phyloP scores from a whole-genome alignment of 2,113 vertebrate genomes.

The Hippoglossus stenolepis region DNA sequence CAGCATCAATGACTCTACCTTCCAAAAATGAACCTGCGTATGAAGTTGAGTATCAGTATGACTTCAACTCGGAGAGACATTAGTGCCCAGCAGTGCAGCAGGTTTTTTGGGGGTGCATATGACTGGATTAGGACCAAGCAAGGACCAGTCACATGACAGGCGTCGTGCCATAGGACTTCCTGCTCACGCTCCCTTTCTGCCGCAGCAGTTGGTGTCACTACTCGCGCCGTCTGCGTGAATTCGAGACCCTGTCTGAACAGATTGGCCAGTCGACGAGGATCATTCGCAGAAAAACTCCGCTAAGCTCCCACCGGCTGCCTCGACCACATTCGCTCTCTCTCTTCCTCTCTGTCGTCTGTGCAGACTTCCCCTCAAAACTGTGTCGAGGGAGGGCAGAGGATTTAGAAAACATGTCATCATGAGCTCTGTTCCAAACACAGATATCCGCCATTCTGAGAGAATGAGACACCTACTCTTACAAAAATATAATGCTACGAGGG shows the following conservation, averaged over 20 bases:
- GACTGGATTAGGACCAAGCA: conserved; percentile 68
- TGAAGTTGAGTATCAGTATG: too few relatives aligned
- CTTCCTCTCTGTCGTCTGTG: conserved; percentile 38
- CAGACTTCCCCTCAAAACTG: conserved; percentile 57
- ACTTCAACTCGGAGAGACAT: too few relatives aligned
- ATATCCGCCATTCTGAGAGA: conserved; percentile 27
- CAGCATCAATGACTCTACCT: too few relatives aligned
- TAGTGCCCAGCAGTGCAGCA: not conserved
- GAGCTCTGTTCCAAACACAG: conserved; percentile 47
- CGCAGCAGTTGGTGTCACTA: conserved; percentile 80
- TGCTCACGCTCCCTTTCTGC: conserved; percentile 72
- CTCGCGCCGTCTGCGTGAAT: conserved; percentile 78
- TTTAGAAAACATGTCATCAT: conserved; percentile 65
- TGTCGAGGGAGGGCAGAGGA: conserved; percentile 61
- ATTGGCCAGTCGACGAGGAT: conserved; percentile 81
- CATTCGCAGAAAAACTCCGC: conserved; percentile 74
- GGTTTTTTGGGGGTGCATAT: conserved; percentile 10
- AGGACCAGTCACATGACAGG: conserved; percentile 76
- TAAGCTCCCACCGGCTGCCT: conserved; percentile 79
- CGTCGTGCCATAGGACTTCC: conserved; percentile 77
- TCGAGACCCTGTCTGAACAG: conserved; percentile 74
- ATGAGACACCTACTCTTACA: conserved; percentile 54
- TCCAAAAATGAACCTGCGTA: too few relatives aligned
- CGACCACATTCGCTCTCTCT: conserved; percentile 56
- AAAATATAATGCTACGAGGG: conserved; percentile 11